Percentiles rank a stretch among this genome's conserved stretches.
phyloP scores from a whole-genome alignment of 2,113 vertebrate species.

The Rhinolophus sinicus region DNA sequence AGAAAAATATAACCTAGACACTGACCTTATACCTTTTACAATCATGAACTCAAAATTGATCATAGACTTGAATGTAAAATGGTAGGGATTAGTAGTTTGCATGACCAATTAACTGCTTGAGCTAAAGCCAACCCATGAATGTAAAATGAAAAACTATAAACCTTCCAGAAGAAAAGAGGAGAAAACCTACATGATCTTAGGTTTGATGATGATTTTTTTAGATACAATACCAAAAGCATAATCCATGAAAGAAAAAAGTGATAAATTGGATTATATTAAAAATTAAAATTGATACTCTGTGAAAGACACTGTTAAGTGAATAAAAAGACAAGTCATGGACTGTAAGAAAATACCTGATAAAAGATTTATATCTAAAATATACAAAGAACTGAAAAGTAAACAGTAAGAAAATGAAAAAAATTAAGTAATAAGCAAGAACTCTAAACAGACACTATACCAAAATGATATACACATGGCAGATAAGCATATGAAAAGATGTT shows the following conservation, averaged over 20 bases:
- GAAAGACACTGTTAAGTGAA: background rate
- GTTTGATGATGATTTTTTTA: background rate
- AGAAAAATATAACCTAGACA: background rate
- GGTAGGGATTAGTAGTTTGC: too few relatives aligned
- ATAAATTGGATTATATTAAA: background rate
- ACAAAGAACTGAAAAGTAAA: background rate
- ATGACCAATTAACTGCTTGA: too few relatives aligned
- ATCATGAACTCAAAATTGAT: background rate
- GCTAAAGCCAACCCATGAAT: background rate
- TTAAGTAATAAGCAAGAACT: background rate
- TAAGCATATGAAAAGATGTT: background rate
- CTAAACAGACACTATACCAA: background rate
- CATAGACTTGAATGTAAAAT: background rate
- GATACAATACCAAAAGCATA: background rate
- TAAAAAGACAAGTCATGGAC: background rate
- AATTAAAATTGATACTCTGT: background rate
- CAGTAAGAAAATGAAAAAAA: background rate
- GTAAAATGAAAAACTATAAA: background rate
- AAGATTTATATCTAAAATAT: background rate
- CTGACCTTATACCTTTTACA: background rate
- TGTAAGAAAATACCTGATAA: background rate
- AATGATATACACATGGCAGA: background rate
- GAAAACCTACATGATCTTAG: background rate
- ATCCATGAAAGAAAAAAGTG: background rate
- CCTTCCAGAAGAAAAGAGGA: background rate